Evolutionary conservation across 2,888 invertebrate genomes (phyloP).

Genomic region (Poecilus cupreus): DNA sequence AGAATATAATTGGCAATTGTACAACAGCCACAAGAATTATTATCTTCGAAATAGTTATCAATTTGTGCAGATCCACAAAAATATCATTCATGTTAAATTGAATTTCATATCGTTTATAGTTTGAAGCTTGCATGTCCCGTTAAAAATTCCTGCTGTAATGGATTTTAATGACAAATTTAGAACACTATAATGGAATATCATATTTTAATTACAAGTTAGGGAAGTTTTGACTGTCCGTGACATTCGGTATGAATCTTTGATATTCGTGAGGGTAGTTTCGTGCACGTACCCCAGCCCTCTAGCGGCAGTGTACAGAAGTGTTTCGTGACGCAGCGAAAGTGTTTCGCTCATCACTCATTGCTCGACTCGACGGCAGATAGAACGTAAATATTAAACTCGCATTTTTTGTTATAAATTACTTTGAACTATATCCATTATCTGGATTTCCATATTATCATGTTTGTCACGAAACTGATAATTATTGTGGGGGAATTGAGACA

Average conservation of each 20-base stretch:
- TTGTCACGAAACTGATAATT: constrained; percentile 31
- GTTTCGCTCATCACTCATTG: constrained; percentile 45
- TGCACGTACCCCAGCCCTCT: not conserved
- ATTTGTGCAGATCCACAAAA: no score
- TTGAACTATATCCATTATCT: constrained; percentile 37
- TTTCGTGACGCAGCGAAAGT: constrained; percentile 34
- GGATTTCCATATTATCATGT: constrained; percentile 37
- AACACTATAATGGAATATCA: not conserved
- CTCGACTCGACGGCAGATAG: constrained; percentile 8
- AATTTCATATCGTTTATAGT: no score
- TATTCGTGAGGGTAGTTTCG: constrained; percentile 3
- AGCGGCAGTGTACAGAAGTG: not conserved
- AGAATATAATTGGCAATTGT: no score
- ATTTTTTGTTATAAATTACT: constrained; percentile 40
- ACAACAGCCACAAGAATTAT: no score
- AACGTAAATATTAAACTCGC: constrained; percentile 41
- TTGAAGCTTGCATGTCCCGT: no score
- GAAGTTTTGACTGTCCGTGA: constrained; percentile 19
- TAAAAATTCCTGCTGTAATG: not conserved
- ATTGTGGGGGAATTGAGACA: not conserved
- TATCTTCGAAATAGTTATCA: no score
- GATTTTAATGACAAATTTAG: not conserved
- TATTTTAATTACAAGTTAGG: not conserved
- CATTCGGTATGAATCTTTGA: constrained; percentile 20
- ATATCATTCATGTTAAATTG: no score